Conservation (phyloP, 1,140 invertebrate species). For the Pectinophora gossypiella region DNA sequence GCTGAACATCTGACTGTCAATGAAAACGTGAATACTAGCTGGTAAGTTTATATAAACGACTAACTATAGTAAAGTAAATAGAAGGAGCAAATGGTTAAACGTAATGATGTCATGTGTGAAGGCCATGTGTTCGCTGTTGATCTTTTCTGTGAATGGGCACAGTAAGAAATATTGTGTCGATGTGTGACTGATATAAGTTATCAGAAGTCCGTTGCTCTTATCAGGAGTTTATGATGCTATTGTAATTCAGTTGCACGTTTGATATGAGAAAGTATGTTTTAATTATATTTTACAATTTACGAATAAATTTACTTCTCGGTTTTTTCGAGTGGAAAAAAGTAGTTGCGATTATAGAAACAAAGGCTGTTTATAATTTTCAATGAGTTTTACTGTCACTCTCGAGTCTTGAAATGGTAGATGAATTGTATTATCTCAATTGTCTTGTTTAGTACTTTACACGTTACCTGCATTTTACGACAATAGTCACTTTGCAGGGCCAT, state of each 20-base stretch:
- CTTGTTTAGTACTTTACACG: too few species aligned
- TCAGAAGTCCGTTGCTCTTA: slow-evolving; percentile 42
- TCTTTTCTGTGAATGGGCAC: slow-evolving; percentile 38
- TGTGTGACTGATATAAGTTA: slow-evolving; percentile 43
- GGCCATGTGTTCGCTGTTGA: slow-evolving; percentile 53
- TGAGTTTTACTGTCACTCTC: too few species aligned
- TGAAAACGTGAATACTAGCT: slow-evolving; percentile 73
- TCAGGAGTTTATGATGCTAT: slow-evolving; percentile 21
- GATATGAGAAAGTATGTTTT: background rate
- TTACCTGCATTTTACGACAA: background rate
- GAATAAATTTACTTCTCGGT: too few species aligned
- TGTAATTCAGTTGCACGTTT: background rate
- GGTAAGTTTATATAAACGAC: too few species aligned
- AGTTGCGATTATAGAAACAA: too few species aligned
- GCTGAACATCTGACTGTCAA: slow-evolving; percentile 84
- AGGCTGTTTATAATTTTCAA: too few species aligned
- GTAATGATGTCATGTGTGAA: slow-evolving; percentile 67
- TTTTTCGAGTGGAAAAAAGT: too few species aligned
- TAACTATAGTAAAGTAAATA: slow-evolving; percentile 1
- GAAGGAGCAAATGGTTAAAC: background rate
- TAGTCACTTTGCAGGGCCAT: background rate
- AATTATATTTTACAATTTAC: background rate
- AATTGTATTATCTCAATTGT: too few species aligned
- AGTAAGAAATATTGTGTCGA: slow-evolving; percentile 34
- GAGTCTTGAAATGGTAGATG: too few species aligned